A percentile compares a stretch with the other conserved stretches of the same genome.
Conservation (phyloP, 1,140 invertebrate genomes). For the Neodiprion virginianus region DNA sequence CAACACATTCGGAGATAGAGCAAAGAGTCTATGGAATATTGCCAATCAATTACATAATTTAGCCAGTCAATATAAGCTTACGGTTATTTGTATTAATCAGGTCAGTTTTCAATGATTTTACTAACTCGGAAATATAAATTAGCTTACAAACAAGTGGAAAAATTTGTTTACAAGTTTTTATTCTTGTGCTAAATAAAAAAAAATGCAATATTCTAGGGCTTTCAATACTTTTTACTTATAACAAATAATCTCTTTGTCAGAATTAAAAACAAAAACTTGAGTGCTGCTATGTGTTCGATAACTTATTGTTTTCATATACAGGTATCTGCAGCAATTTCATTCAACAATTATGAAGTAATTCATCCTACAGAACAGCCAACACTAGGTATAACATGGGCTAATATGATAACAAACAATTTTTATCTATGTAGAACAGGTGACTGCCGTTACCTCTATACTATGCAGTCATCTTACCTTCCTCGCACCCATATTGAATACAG, state of each 20-base stretch:
- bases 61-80: conserved; percentile 62
- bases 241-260: no score
- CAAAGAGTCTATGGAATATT: conserved; percentile 67
- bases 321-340: conserved; percentile 53
- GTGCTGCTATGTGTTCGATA: conserved; percentile 9
- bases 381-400: conserved; percentile 74
- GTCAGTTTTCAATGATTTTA: conserved; percentile 53
- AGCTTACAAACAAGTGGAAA: background rate
- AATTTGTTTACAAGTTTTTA: background rate
- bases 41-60: conserved; percentile 66
- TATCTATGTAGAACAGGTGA: conserved; percentile 58
- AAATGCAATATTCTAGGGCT: no score
- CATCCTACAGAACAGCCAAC: conserved; percentile 56
- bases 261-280: no score
- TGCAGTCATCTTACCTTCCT: conserved; percentile 49
- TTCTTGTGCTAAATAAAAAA: no score
- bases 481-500: conserved; percentile 42
- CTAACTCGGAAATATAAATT: conserved; percentile 18
- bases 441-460: conserved; percentile 40
- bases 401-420: conserved; percentile 71
- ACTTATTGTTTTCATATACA: conserved; percentile 26
- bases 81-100: conserved; percentile 78
- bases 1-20: conserved; percentile 55
- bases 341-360: conserved; percentile 35
- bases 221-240: no score